phyloP scores from a whole-genome alignment of 2,797 vertebrate genomes.

The Gambusia yucatana region DNA sequence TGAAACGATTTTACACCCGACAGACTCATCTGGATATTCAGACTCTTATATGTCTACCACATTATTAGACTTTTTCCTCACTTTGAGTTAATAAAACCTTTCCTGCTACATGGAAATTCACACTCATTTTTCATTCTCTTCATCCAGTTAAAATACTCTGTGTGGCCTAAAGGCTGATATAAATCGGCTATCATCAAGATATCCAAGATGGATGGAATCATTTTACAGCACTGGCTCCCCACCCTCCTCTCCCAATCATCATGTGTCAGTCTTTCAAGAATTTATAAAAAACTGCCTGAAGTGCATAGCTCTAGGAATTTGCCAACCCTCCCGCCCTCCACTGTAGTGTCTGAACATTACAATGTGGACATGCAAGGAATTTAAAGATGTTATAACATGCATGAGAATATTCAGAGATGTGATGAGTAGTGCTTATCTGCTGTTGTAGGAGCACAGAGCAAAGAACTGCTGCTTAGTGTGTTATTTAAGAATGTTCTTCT shows the following conservation, averaged over 20 bases:
- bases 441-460: slow-evolving; percentile 11
- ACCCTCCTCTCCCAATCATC: slow-evolving; percentile 44
- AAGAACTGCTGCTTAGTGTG: slow-evolving; percentile 5
- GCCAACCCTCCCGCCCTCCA: slow-evolving; percentile 22
- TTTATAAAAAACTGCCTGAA: slow-evolving; percentile 55
- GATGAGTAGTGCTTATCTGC: slow-evolving; percentile 7
- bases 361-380: slow-evolving; percentile 40
- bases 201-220: slow-evolving; percentile 60
- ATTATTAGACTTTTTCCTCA: slow-evolving; percentile 12
- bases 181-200: slow-evolving; percentile 57
- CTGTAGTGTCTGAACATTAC: slow-evolving; percentile 40
- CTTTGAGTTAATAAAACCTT: slow-evolving; percentile 32
- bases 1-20: slow-evolving; percentile 1
- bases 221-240: slow-evolving; percentile 42
- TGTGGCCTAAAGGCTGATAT: slow-evolving; percentile 36
- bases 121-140: slow-evolving; percentile 36
- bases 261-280: slow-evolving; percentile 54
- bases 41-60: slow-evolving; percentile 4
- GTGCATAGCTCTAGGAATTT: slow-evolving; percentile 35
- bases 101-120: slow-evolving; percentile 29
- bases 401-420: slow-evolving; percentile 8
- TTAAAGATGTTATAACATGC: slow-evolving; percentile 40
- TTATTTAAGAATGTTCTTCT: neutral
- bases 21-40: slow-evolving; percentile 2
- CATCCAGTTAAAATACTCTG: slow-evolving; percentile 29